These are phyloP conservation scores for Spermophilus dauricus DNA, from an alignment of 2,113 vertebrate species.

Conservation along the genomic window DNA sequence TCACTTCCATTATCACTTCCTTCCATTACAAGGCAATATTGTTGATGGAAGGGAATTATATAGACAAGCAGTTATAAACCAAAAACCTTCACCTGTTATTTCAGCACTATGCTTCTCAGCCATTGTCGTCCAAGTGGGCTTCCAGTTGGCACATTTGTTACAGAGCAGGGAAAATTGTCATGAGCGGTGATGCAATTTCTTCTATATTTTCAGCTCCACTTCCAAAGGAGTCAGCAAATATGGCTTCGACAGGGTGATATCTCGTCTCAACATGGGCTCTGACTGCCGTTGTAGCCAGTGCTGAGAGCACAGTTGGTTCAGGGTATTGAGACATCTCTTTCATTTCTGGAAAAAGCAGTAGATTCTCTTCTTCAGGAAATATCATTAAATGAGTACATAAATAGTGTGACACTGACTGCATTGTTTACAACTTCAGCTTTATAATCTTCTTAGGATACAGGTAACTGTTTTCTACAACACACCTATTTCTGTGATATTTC, in stretches of 20 bases:
- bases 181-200: not conserved
- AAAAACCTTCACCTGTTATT: not conserved
- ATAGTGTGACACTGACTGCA: not conserved
- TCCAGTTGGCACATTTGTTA: not conserved
- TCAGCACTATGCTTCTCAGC: not conserved
- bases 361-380: not conserved
- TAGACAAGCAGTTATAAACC: not conserved
- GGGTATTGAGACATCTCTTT: not conserved
- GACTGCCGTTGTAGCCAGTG: not conserved
- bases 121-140: not conserved
- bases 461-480: not conserved
- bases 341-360: not conserved
- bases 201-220: not conserved
- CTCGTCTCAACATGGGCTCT: not conserved
- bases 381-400: not conserved
- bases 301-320: not conserved
- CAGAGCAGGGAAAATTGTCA: not conserved
- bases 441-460: not conserved
- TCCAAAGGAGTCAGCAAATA: not conserved
- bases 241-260: not conserved
- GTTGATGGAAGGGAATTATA: not conserved
- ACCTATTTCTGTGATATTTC: not conserved
- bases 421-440: not conserved
- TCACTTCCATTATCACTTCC: not conserved
- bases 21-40: not conserved